Evolutionary conservation across 2,113 vertebrate species (phyloP), one percentile per base, ranked within the genome.

Genomic region (Propithecus coquereli): DNA sequence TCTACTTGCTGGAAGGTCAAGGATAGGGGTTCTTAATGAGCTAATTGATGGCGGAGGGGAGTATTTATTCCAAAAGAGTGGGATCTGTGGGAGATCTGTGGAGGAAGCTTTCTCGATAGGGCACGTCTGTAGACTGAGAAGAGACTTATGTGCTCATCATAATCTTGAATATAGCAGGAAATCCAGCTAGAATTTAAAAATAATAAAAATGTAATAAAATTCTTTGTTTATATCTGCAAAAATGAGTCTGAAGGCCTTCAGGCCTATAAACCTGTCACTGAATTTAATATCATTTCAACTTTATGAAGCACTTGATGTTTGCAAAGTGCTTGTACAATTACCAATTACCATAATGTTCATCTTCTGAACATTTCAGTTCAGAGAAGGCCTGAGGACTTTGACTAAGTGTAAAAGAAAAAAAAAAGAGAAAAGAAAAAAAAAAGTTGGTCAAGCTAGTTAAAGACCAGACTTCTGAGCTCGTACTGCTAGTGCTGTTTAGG

Each of bases 261-360:
- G 97, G 97, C 50, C 85, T 97, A 87, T 95, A 96, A 97, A 96
- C 81, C 80, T 90, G 91, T 90, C 95, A 91, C 65, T 90, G 91
- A 93, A 93, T 95, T 97, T 96, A 95, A 93, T 87, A 86, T 84
- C 94, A 54, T 91, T 94, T 93, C 79, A 86, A 83, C 94, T 96
- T 96, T 95, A 97, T 77, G 95, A 95, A 96, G 88, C 89, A 97
- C 92, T 95, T 91, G 91, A 94, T 90, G 85, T 88, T 91, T 94
- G 85, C 57, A 90, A 97, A 97, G 89, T 73, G 87, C 73, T 85
- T 87, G 63, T 91, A 89, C 91, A 91, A 87, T 94, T 85, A 96
- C 73, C 95, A 94, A 89, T 96, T 92, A 94, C 70, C 92, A 96
- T 90, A 96, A 81, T 82, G 83, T 50, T 77, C 88, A 27, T 95